A percentile compares a stretch with the other conserved stretches of the same genome.
phyloP scores from a whole-genome alignment of 2,113 vertebrate species.

The Fregetta grallaria region DNA sequence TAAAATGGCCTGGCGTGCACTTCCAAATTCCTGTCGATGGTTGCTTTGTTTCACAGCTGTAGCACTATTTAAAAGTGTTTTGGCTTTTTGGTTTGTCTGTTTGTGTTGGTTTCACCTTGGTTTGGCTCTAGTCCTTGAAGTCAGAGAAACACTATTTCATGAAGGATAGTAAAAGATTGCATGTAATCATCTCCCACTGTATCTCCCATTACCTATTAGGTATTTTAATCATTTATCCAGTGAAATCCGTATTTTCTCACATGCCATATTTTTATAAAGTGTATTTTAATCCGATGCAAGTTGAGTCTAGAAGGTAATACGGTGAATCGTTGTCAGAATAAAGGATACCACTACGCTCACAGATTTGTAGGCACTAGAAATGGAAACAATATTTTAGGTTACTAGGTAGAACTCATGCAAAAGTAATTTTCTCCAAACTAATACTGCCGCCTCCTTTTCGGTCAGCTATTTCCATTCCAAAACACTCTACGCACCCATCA shows the following conservation, averaged over 20 bases:
- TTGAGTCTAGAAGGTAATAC: background rate
- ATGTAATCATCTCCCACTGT: background rate
- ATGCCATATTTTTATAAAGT: background rate
- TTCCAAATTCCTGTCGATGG: conserved; percentile 18
- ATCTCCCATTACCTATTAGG: background rate
- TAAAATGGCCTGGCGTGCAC: background rate
- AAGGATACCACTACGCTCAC: background rate
- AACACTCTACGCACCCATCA: background rate
- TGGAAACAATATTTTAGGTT: background rate
- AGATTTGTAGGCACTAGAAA: background rate
- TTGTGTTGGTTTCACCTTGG: background rate
- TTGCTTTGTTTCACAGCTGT: conserved; percentile 55
- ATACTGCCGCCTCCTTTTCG: background rate
- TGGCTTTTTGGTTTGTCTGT: conserved; percentile 41
- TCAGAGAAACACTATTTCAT: background rate
- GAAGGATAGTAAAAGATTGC: background rate
- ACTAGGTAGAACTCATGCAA: background rate
- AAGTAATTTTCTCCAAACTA: background rate
- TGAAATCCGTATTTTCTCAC: background rate
- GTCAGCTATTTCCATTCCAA: background rate
- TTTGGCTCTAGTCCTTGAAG: background rate
- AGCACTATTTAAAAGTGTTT: conserved; percentile 59
- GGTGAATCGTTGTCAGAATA: background rate
- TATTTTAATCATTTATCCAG: background rate
- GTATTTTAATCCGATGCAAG: background rate